Conservation (phyloP, 2,888 invertebrate genomes). For the Rhorus exstirpatorius region DNA sequence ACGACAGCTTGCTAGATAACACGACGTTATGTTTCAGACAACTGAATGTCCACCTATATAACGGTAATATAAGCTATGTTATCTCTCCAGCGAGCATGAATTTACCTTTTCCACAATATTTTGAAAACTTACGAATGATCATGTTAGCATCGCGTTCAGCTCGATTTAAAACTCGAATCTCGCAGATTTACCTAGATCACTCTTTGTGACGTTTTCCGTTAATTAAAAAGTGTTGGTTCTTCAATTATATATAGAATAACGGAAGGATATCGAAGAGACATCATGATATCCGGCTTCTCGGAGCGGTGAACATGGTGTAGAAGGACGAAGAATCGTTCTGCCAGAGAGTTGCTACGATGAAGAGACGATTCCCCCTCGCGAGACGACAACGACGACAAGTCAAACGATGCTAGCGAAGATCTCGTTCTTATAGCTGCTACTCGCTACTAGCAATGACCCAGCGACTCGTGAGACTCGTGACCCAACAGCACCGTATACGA, state of each 20-base stretch:
- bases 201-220: too few species aligned
- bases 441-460: slow-evolving; percentile 65
- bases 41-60: too few species aligned
- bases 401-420: slow-evolving; percentile 42
- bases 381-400: slow-evolving; percentile 41
- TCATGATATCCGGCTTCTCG: not conserved
- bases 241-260: not conserved
- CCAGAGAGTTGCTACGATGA: slow-evolving; percentile 71
- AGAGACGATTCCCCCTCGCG: slow-evolving; percentile 41
- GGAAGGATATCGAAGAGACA: too few species aligned
- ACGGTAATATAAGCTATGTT: too few species aligned
- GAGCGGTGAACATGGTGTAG: slow-evolving; percentile 16
- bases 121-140: too few species aligned
- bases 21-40: too few species aligned
- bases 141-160: too few species aligned
- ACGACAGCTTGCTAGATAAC: too few species aligned
- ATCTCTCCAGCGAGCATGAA: too few species aligned
- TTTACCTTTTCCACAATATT: too few species aligned
- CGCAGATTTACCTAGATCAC: too few species aligned
- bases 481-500: slow-evolving; percentile 72
- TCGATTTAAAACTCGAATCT: too few species aligned
- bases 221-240: not conserved
- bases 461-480: slow-evolving; percentile 80
- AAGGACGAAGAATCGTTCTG: slow-evolving; percentile 72
- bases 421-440: slow-evolving; percentile 63